These are phyloP conservation scores for Drosophila tripunctata DNA, from an alignment of 2,888 invertebrate genomes.

Conservation along the genomic window DNA sequence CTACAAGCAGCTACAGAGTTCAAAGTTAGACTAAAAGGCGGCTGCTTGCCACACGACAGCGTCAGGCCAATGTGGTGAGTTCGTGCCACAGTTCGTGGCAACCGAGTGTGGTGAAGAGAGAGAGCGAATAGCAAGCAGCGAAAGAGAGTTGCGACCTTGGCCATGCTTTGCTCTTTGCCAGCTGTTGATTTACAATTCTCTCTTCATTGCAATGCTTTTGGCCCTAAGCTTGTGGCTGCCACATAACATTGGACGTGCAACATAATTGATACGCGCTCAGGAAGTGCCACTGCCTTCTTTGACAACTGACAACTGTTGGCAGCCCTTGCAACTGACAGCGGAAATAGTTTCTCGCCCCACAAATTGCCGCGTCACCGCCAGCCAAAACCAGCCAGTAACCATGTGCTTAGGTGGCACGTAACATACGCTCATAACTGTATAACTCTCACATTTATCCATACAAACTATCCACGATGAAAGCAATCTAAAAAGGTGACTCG, in stretches of 20 bases:
- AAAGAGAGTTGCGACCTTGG: conserved; percentile 3
- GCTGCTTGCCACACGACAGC: conserved; percentile 11
- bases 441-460: background rate
- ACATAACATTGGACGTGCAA: conserved; percentile 16
- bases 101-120: conserved; percentile 31
- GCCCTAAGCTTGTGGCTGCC: conserved; percentile 10
- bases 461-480: background rate
- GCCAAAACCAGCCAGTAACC: background rate
- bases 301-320: background rate
- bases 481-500: conserved; percentile 24
- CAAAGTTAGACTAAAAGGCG: conserved; percentile 68
- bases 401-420: background rate
- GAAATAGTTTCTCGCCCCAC: conserved; percentile 30
- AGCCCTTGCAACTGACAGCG: conserved; percentile 39
- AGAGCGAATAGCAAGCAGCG: background rate
- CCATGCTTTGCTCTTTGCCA: conserved; percentile 37
- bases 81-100: conserved; percentile 14
- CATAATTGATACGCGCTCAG: conserved; percentile 47
- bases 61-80: conserved; percentile 38
- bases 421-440: background rate
- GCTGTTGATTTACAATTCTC: conserved; percentile 45
- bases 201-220: conserved; percentile 30
- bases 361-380: conserved; percentile 30
- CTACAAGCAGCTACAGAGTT: conserved; percentile 69
- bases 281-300: conserved; percentile 10